These are phyloP conservation scores for Cryptotermes secundus DNA, from an alignment of 1,140 invertebrate genomes.

Conservation along the genomic window DNA sequence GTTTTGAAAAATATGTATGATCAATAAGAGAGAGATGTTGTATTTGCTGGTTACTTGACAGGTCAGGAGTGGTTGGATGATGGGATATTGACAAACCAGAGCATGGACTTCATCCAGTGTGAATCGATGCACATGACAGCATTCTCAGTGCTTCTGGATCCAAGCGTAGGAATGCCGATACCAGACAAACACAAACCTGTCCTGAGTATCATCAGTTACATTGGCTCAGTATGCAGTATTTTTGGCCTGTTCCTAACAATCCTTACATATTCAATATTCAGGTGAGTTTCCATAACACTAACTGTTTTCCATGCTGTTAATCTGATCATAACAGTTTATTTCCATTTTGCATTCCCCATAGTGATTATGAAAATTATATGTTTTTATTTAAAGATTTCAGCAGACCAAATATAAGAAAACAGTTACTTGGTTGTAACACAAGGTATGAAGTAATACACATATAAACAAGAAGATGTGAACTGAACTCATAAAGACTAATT, in stretches of 20 bases:
- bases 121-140: slow-evolving; percentile 54
- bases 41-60: slow-evolving; percentile 36
- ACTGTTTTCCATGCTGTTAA: slow-evolving; percentile 21
- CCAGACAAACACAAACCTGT: slow-evolving; percentile 28
- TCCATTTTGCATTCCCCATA: no score
- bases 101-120: slow-evolving; percentile 46
- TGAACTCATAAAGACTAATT: no score
- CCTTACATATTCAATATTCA: slow-evolving; percentile 53
- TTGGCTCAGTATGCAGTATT: slow-evolving; percentile 53
- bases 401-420: no score
- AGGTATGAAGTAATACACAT: no score
- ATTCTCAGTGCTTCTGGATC: slow-evolving; percentile 56
- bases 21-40: no score
- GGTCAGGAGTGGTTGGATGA: slow-evolving; percentile 49
- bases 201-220: slow-evolving; percentile 52
- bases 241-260: slow-evolving; percentile 50
- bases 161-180: slow-evolving; percentile 30
- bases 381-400: no score
- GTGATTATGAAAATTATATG: no score
- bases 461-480: no score
- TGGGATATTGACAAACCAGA: slow-evolving; percentile 47
- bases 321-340: neutral
- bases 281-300: slow-evolving; percentile 43
- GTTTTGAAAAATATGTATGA: no score
- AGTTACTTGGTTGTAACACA: no score